phyloP scores from a whole-genome alignment of 2,113 vertebrate species.

The Oplegnathus fasciatus region DNA sequence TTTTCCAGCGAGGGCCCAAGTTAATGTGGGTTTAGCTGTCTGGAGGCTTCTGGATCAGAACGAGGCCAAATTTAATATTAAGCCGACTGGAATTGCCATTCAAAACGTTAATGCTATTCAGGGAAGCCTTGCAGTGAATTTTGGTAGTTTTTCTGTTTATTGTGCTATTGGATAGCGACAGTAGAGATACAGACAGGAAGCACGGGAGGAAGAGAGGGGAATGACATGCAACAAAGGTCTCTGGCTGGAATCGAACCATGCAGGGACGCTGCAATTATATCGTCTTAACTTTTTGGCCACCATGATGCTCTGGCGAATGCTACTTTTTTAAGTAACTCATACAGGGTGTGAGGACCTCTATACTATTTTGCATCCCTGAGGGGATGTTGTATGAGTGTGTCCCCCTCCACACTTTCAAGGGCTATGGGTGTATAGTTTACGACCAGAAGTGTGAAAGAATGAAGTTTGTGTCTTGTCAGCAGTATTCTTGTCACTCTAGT shows the following conservation, averaged over 20 bases:
- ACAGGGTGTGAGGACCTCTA: background rate
- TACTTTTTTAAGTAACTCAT: background rate
- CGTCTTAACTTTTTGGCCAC: background rate
- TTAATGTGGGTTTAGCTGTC: background rate
- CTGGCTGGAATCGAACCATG: background rate
- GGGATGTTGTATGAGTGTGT: background rate
- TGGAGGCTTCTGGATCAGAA: background rate
- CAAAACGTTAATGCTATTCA: background rate
- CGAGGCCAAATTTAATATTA: background rate
- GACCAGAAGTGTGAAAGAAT: conserved; percentile 22
- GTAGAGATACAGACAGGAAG: background rate
- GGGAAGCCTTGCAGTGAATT: background rate
- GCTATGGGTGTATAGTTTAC: conserved; percentile 20
- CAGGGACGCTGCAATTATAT: background rate
- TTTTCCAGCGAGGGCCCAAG: background rate
- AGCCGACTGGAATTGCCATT: background rate
- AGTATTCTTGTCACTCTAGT: conserved; percentile 43
- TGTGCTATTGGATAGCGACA: background rate
- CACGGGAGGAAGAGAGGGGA: background rate
- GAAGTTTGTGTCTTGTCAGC: conserved; percentile 62
- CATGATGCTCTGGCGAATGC: background rate
- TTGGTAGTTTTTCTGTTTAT: background rate
- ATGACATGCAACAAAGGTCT: background rate
- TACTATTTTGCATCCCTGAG: background rate
- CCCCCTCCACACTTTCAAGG: background rate